phyloP scores from a whole-genome alignment of 1,140 invertebrate genomes.

The Tetraneura akinire region DNA sequence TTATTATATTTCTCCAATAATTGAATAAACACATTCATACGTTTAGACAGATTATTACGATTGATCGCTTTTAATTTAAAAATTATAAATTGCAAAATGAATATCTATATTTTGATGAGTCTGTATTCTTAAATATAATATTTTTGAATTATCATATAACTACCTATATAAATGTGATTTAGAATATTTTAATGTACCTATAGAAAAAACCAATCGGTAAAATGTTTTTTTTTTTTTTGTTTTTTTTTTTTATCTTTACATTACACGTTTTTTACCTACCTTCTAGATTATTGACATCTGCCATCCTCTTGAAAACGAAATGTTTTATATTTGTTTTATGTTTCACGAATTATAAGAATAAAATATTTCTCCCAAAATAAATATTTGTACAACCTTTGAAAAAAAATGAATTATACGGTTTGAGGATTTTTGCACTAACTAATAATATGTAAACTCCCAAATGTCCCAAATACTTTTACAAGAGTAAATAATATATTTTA shows the following conservation, averaged over 20 bases:
- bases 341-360: constrained; percentile 3
- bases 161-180: not conserved
- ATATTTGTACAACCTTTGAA: constrained; percentile 22
- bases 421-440: not conserved
- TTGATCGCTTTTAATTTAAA: too few relatives aligned
- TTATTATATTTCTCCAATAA: too few relatives aligned
- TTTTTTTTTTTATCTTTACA: not conserved
- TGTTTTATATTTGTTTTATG: not conserved
- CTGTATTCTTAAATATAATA: too few relatives aligned
- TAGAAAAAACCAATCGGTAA: constrained; percentile 24
- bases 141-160: not conserved
- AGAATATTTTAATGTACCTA: not conserved
- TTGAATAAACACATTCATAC: too few relatives aligned
- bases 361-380: constrained; percentile 8
- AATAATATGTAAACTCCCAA: too few relatives aligned
- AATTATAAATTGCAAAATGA: too few relatives aligned
- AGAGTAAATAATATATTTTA: too few relatives aligned
- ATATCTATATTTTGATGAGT: too few relatives aligned
- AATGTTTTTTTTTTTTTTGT: constrained; percentile 4
- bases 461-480: not conserved
- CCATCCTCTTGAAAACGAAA: constrained; percentile 9
- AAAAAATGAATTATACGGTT: constrained; percentile 26
- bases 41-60: too few relatives aligned
- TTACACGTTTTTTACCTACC: not conserved
- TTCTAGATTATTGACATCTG: constrained; percentile 14